Evolutionary conservation across 1,140 invertebrate species (phyloP).

Genomic region (Drosophila albomicans): DNA sequence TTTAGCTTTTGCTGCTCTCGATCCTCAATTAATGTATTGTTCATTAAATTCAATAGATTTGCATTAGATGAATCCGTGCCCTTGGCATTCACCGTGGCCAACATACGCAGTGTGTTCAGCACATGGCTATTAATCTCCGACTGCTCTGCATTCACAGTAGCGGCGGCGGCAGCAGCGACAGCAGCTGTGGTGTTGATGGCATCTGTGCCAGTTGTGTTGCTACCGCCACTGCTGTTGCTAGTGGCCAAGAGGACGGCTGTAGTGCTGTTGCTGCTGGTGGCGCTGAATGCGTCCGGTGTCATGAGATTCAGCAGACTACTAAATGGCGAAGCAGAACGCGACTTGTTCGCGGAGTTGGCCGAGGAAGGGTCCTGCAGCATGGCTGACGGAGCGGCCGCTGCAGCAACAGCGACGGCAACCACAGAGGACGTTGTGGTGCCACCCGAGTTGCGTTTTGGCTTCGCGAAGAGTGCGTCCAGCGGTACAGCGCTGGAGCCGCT

Average conservation of each 20-base stretch:
- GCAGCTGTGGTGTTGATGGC: conserved; percentile 13
- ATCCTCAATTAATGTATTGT: conserved; percentile 80
- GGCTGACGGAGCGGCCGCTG: conserved; percentile 58
- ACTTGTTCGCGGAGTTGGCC: conserved; percentile 29
- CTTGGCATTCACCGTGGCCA: conserved; percentile 74
- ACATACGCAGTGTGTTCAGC: conserved; percentile 76
- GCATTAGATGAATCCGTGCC: conserved; percentile 58
- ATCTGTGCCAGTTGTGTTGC: conserved; percentile 31
- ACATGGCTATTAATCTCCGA: conserved; percentile 77
- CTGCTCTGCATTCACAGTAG: conserved; percentile 5
- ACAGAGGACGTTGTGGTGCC: conserved; percentile 55
- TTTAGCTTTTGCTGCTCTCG: conserved; percentile 79
- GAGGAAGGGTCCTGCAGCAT: conserved; percentile 48
- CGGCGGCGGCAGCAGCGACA: background rate
- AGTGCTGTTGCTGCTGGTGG: conserved; percentile 85
- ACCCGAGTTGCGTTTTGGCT: conserved; percentile 51
- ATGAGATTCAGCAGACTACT: conserved; percentile 87
- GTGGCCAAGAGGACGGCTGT: conserved; percentile 53
- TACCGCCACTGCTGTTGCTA: conserved; percentile 20
- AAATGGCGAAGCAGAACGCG: conserved; percentile 66
- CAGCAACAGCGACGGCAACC: conserved; percentile 71
- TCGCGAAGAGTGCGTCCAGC: conserved; percentile 61
- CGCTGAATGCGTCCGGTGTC: conserved; percentile 94
- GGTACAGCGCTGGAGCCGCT: conserved; percentile 51
- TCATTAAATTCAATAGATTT: conserved; percentile 77